A percentile compares a stretch with the other conserved stretches of the same genome.
Conservation (phyloP, 2,797 vertebrate species). For the Bradypodion pumilum region DNA sequence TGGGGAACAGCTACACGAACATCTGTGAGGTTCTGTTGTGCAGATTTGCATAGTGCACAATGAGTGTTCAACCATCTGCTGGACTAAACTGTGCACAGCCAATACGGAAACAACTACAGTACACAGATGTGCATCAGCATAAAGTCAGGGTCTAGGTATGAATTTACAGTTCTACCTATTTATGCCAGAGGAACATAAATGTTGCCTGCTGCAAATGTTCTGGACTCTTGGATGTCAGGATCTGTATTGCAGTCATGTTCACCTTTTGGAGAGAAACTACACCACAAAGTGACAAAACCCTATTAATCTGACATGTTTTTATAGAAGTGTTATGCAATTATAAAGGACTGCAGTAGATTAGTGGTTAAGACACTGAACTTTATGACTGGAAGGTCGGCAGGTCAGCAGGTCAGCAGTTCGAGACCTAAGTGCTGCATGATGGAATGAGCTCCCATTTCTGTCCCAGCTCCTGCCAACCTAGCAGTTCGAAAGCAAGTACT, state of each 20-base stretch:
- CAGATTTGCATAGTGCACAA: neutral
- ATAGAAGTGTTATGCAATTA: too few relatives aligned
- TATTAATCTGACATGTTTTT: neutral
- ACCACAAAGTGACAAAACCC: neutral
- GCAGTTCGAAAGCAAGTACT: too few relatives aligned
- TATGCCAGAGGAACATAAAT: neutral
- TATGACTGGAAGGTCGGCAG: too few relatives aligned
- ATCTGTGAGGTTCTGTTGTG: neutral
- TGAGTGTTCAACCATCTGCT: neutral
- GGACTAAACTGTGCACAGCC: neutral
- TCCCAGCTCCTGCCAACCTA: too few relatives aligned
- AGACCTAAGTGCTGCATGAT: too few relatives aligned
- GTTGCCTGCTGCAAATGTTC: neutral
- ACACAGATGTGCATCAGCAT: neutral
- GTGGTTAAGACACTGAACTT: too few relatives aligned
- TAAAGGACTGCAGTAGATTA: too few relatives aligned
- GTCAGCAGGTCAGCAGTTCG: too few relatives aligned
- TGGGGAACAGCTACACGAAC: neutral
- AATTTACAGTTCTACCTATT: neutral
- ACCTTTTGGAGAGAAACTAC: neutral
- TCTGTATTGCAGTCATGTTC: neutral
- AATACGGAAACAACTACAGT: neutral
- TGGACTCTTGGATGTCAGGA: too few relatives aligned
- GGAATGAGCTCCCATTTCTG: too few relatives aligned
- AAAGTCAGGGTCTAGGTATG: neutral